Evolutionary conservation across 2,888 invertebrate genomes (phyloP).

Genomic region (Meiosimyza platycephala): DNA sequence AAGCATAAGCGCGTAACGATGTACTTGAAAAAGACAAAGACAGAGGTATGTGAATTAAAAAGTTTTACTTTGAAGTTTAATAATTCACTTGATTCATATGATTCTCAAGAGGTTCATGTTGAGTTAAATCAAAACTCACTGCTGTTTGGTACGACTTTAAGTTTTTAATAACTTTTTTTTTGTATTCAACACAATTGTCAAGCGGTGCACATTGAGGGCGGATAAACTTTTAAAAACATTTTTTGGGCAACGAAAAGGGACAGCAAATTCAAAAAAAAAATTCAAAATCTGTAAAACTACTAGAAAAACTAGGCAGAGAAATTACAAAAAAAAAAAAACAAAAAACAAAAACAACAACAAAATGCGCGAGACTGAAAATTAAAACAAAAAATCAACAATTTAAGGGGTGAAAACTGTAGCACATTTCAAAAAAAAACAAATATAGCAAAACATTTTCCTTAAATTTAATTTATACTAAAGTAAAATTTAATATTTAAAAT

Average conservation of each 20-base stretch:
- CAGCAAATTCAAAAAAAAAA: too few relatives aligned
- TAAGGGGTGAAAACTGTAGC: slow-evolving; percentile 14
- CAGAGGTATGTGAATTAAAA: not conserved
- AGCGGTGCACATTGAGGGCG: too few relatives aligned
- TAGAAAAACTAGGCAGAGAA: too few relatives aligned
- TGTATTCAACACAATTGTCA: too few relatives aligned
- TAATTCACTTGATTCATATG: too few relatives aligned
- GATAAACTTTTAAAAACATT: too few relatives aligned
- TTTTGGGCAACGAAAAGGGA: too few relatives aligned
- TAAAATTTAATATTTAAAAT: slow-evolving; percentile 9
- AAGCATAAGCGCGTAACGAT: not conserved
- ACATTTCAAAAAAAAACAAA: slow-evolving; percentile 36
- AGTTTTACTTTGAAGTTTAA: too few relatives aligned
- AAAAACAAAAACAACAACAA: slow-evolving; percentile 34
- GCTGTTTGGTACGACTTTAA: too few relatives aligned
- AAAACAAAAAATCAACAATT: slow-evolving; percentile 27
- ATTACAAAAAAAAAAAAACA: slow-evolving; percentile 35
- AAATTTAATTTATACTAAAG: slow-evolving; percentile 31
- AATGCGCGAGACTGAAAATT: slow-evolving; percentile 37
- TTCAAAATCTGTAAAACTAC: not conserved
- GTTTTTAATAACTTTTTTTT: too few relatives aligned
- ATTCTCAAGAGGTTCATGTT: too few relatives aligned
- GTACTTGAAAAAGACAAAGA: not conserved
- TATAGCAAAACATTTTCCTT: slow-evolving; percentile 43
- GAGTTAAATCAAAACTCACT: too few relatives aligned